Conservation (phyloP, 2,113 vertebrate species). For the Otis tarda region DNA sequence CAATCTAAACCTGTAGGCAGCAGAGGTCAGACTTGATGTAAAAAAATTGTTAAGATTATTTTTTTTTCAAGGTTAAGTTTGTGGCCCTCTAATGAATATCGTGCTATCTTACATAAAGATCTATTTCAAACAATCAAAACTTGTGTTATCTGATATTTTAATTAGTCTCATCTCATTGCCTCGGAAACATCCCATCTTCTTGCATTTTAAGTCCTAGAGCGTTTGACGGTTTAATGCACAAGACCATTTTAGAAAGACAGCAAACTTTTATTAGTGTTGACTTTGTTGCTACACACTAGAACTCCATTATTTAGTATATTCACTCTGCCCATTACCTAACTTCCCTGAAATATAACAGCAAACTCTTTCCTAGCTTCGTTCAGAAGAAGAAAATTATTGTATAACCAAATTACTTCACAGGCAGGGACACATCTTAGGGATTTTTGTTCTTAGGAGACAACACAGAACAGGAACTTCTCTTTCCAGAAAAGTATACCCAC, state of each 20-base stretch:
- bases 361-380: neutral
- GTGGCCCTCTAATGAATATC: neutral
- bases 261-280: constrained; percentile 44
- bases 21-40: neutral
- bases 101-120: neutral
- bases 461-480: neutral
- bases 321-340: neutral
- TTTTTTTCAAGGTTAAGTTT: neutral
- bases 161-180: constrained; percentile 33
- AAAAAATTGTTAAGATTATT: neutral
- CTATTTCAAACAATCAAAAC: constrained; percentile 26
- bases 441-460: neutral
- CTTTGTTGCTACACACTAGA: neutral
- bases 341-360: neutral
- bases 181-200: constrained; percentile 31
- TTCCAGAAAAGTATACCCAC: neutral
- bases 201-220: neutral
- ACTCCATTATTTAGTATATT: neutral
- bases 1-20: neutral
- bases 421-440: neutral
- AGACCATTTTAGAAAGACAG: constrained; percentile 20
- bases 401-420: neutral
- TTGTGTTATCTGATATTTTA: constrained; percentile 50
- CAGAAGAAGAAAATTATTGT: neutral
- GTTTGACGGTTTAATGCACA: constrained; percentile 13